These are phyloP conservation scores for Lepidotrigona ventralis DNA, from an alignment of 1,140 invertebrate species.

Conservation along the genomic window DNA sequence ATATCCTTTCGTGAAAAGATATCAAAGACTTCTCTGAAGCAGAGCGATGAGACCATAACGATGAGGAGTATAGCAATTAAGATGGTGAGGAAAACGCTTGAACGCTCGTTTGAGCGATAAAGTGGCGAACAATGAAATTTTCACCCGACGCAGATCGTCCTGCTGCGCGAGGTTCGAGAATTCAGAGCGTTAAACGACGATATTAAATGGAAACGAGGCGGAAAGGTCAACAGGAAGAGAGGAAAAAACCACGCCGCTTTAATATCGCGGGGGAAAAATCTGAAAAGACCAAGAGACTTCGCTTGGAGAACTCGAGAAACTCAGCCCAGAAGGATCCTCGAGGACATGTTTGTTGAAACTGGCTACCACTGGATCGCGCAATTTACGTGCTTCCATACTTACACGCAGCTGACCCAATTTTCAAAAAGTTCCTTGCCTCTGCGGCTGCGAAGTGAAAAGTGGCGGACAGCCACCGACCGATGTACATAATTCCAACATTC, in stretches of 20 bases:
- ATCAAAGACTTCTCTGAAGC: neutral
- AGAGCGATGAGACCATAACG: neutral
- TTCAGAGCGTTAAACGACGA: neutral
- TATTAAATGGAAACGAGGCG: neutral
- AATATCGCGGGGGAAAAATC: neutral
- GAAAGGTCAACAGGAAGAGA: neutral
- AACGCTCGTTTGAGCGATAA: neutral
- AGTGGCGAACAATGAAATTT: neutral
- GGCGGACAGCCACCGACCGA: no score
- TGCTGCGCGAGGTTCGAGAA: no score
- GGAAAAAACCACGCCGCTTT: neutral
- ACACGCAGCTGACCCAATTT: conserved; percentile 1
- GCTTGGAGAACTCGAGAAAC: neutral
- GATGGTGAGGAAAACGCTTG: neutral
- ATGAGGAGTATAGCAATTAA: no score
- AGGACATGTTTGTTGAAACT: neutral
- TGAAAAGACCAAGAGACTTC: no score
- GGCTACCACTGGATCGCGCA: neutral
- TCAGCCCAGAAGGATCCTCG: neutral
- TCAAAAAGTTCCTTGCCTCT: neutral
- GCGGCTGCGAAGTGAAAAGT: no score
- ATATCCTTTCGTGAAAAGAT: neutral
- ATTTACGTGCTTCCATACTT: neutral
- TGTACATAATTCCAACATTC: neutral
- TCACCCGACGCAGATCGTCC: neutral